Conservation (phyloP, 2,113 vertebrate genomes). For the Apodemus sylvaticus region DNA sequence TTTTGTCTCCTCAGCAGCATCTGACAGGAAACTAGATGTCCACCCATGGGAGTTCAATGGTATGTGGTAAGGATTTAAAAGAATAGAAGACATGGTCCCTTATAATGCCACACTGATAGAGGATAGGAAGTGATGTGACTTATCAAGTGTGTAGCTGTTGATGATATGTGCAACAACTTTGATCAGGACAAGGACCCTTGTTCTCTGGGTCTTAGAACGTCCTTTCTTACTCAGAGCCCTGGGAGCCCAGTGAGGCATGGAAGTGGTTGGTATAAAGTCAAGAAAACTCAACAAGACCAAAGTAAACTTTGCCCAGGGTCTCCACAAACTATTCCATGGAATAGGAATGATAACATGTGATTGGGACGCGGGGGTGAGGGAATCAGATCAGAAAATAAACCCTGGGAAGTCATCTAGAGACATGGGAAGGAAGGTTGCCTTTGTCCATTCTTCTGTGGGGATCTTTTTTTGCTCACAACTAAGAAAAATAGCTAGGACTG, state of each 20-base stretch:
- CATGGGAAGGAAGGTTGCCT: background rate
- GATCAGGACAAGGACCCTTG: background rate
- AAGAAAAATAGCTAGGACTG: conserved; percentile 45
- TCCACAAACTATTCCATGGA: rapidly evolving
- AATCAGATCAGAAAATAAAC: background rate
- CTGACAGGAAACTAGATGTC: too few relatives aligned
- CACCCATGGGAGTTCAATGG: rapidly evolving
- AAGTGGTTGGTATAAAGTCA: background rate
- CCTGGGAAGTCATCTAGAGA: background rate
- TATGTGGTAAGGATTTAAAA: too few relatives aligned
- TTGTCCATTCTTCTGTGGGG: background rate
- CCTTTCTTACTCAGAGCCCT: background rate
- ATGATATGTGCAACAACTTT: rapidly evolving
- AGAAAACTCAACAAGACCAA: background rate
- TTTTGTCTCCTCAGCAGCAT: too few relatives aligned
- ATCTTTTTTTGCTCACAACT: background rate
- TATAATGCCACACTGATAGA: background rate
- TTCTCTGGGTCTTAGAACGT: background rate
- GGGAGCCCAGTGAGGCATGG: background rate
- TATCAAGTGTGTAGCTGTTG: rapidly evolving
- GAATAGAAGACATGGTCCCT: background rate
- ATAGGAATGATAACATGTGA: rapidly evolving
- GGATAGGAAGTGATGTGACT: background rate
- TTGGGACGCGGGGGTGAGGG: rapidly evolving
- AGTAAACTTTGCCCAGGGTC: background rate